Evolutionary conservation across 2,888 invertebrate genomes (phyloP), one percentile per base, ranked within the genome.

Genomic region (Crocallis elinguaria): DNA sequence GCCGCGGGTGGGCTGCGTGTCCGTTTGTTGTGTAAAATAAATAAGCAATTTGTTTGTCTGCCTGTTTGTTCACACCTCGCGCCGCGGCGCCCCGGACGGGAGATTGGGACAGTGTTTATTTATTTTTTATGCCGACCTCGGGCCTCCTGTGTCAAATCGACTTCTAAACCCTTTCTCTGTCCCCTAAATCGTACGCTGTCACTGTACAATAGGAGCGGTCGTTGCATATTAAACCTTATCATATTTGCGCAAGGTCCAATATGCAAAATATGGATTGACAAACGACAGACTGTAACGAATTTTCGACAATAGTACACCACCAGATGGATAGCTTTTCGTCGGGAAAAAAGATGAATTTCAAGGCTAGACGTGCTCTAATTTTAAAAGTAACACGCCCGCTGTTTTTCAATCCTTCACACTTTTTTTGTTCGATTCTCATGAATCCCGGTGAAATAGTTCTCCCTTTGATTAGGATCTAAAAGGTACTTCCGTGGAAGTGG

Each of bases 111-210:
- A 58, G 50, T 67, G 67, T 72, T 67, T 67, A 67, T 71, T 67
- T 67, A 62, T 60, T 58, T 50, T 55, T 60, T 62, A 64, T 56
- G 41, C 56, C 60, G 58, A 57, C 49, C 58, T 57, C 46, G 54
- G 44, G 54, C 48, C 68, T 66, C 39, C 62, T 59, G 67, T 70
- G 68, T 69, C 73, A 60, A 75, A 75, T 73, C 59, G 60, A 55
- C 55, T 63, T 58, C 62, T 41, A 60, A 64, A 71, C 64, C 71
- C 67, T 55, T 67, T 62, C 55, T 58, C 58, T 55, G 48, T 49
- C 49, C 64, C 50, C 49, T 43, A 46, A 54, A 44, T 48, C 57
- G 59, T 54, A 53, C 42, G 16, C 17, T 39, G 44, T 38, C 39
- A 39, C 46, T 29, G 12, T 23, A 12, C 21, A 42, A 36, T 25